Conservation (phyloP, 2,113 vertebrate species). For the Penelope pileata region DNA sequence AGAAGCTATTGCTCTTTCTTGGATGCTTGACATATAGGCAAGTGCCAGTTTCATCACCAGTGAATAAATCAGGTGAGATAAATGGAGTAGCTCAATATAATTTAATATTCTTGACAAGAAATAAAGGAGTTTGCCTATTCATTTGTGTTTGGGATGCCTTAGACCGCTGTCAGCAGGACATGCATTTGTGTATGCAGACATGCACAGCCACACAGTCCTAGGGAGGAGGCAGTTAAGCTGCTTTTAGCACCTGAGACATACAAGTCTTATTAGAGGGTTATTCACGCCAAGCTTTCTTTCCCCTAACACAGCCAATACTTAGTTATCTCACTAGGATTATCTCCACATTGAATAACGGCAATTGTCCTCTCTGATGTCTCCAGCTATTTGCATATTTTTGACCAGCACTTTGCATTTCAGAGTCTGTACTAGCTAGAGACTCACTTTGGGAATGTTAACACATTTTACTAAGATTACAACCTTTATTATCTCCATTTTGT, state of each 20-base stretch:
- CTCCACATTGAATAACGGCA: neutral
- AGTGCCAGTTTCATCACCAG: neutral
- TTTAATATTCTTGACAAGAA: neutral
- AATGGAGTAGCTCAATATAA: neutral
- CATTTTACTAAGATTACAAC: neutral
- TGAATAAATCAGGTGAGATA: neutral
- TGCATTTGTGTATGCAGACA: fast-evolving
- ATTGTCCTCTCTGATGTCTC: neutral
- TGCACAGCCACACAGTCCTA: neutral
- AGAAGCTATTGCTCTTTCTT: neutral
- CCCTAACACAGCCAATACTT: neutral
- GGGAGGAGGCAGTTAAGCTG: neutral
- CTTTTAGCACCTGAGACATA: neutral
- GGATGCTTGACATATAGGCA: neutral
- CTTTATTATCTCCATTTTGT: neutral
- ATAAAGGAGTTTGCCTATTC: neutral
- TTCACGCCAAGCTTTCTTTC: neutral
- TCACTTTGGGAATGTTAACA: fast-evolving
- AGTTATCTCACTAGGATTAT: neutral
- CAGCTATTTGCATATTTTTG: neutral
- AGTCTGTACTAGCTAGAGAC: neutral
- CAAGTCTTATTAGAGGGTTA: neutral
- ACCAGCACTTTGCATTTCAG: neutral
- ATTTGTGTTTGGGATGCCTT: neutral
- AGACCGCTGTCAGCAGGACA: neutral